Conservation (phyloP, 2,113 vertebrate species). For the Emydura subglobosa region DNA sequence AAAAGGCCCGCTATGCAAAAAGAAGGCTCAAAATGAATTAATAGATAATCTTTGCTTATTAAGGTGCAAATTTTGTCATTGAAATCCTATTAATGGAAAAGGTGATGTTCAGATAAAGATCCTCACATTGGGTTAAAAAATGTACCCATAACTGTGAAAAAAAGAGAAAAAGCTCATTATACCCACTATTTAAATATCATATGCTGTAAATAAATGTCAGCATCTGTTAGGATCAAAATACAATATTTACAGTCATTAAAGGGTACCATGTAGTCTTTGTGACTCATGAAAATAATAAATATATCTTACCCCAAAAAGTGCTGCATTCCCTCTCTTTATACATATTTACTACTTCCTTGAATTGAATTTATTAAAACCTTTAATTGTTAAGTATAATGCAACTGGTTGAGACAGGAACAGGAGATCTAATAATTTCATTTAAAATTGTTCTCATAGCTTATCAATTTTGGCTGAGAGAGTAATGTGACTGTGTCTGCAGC, state of each 20-base stretch:
- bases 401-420: background rate
- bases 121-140: background rate
- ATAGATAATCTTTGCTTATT: background rate
- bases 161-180: background rate
- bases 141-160: background rate
- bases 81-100: background rate
- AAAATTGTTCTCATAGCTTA: background rate
- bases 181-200: accelerated
- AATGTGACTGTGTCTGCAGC: background rate
- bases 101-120: background rate
- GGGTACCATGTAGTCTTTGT: background rate
- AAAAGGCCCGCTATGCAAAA: background rate
- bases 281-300: background rate
- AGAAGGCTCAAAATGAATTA: background rate
- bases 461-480: background rate
- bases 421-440: conserved; percentile 3
- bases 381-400: background rate
- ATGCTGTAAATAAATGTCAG: background rate
- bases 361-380: background rate
- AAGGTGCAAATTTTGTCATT: background rate
- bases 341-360: background rate
- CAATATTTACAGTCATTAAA: conserved; percentile 14
- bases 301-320: background rate
- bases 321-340: background rate
- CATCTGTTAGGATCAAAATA: background rate